Conservation (phyloP, 2,888 invertebrate genomes). For the Therioaphis trifolii region DNA sequence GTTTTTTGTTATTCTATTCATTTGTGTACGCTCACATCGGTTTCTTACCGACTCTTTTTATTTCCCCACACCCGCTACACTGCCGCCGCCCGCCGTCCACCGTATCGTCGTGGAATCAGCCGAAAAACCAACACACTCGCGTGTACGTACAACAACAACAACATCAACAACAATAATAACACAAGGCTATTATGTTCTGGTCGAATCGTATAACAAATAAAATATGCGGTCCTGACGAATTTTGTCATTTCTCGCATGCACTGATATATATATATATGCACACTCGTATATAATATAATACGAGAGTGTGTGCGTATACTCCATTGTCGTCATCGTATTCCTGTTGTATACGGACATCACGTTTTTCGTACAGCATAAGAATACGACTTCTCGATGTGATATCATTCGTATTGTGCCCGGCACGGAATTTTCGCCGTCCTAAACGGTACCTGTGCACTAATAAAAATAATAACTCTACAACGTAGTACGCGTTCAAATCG, state of each 20-base stretch:
- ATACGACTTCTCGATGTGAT: neutral
- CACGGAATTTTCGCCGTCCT: neutral
- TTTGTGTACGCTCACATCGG: neutral
- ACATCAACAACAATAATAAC: conserved; percentile 15
- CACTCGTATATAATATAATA: too few species aligned
- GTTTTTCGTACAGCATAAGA: neutral
- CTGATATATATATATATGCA: neutral
- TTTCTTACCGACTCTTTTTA: conserved; percentile 13
- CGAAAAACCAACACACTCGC: conserved; percentile 31
- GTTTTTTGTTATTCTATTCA: too few species aligned
- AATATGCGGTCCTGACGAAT: conserved; percentile 32
- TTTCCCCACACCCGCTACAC: conserved; percentile 3
- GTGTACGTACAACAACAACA: neutral
- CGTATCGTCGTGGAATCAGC: neutral
- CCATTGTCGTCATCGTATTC: neutral
- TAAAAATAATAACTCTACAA: neutral
- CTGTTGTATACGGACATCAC: neutral
- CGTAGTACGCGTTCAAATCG: neutral
- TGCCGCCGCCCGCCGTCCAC: neutral
- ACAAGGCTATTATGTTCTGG: conserved; percentile 51
- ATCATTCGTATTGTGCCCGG: neutral
- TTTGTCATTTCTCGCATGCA: conserved; percentile 23
- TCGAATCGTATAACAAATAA: conserved; percentile 45
- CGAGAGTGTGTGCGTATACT: neutral
- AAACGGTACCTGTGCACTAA: conserved; percentile 5